These are phyloP conservation scores for Psilopogon haemacephalus DNA, from an alignment of 2,113 vertebrate species.

Conservation along the genomic window DNA sequence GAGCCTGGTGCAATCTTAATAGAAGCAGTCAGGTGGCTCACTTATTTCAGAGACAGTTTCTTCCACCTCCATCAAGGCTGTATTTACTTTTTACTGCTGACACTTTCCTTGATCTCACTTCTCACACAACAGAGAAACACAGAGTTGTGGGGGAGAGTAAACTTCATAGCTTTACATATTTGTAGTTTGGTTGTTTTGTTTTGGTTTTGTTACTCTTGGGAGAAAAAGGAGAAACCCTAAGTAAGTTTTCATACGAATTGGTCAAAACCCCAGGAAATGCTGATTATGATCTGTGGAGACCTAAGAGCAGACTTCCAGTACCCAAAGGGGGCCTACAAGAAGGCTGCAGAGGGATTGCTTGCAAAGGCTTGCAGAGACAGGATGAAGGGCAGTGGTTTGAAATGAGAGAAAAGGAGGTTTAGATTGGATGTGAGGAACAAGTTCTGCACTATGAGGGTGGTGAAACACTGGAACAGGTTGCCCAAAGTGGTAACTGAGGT, in stretches of 20 bases:
- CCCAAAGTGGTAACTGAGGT: too few relatives aligned
- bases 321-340: too few relatives aligned
- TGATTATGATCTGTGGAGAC: too few relatives aligned
- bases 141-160: not conserved
- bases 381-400: too few relatives aligned
- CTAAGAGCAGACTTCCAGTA: too few relatives aligned
- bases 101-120: not conserved
- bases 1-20: not conserved
- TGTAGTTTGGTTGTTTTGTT: not conserved
- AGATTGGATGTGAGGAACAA: too few relatives aligned
- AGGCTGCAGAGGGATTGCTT: too few relatives aligned
- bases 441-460: too few relatives aligned
- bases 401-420: too few relatives aligned
- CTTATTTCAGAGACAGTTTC: not conserved
- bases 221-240: not conserved
- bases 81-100: not conserved
- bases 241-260: not conserved
- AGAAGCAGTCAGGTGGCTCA: not conserved
- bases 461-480: too few relatives aligned
- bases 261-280: too few relatives aligned
- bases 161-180: not conserved
- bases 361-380: too few relatives aligned
- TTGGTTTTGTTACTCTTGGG: not conserved
- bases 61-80: not conserved
- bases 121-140: not conserved